Conservation (phyloP, 2,888 invertebrate genomes). For the Phymatocera aterrima region DNA sequence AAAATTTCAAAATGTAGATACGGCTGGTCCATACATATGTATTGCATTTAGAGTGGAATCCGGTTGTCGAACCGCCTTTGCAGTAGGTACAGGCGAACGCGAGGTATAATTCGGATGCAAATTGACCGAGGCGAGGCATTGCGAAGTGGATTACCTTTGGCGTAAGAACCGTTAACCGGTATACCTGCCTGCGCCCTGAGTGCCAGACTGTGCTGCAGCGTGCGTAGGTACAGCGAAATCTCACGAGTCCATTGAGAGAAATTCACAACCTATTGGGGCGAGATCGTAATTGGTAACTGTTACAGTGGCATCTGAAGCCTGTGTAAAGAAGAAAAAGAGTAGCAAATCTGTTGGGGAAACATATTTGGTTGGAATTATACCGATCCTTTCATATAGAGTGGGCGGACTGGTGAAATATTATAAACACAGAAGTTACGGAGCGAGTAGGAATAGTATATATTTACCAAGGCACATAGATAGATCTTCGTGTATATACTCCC, state of each 20-base stretch:
- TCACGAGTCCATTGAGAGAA: no score
- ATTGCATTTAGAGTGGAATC: background rate
- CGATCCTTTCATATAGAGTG: background rate
- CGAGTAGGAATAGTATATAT: background rate
- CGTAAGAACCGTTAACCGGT: constrained; percentile 25
- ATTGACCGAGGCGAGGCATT: constrained; percentile 6
- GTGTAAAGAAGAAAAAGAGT: no score
- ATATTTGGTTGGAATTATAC: background rate
- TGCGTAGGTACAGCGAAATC: background rate
- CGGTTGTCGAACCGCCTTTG: background rate
- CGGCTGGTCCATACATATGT: background rate
- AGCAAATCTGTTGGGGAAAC: no score
- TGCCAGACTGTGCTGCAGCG: background rate
- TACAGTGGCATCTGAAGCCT: no score
- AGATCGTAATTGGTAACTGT: background rate
- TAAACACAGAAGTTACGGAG: background rate
- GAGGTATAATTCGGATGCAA: constrained; percentile 34
- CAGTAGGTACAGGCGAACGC: background rate
- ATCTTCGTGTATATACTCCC: constrained; percentile 13
- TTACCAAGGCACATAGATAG: background rate
- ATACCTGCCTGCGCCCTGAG: background rate
- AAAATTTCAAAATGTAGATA: background rate
- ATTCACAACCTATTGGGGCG: background rate
- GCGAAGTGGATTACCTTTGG: background rate
- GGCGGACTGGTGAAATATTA: background rate